A percentile compares a stretch with the other conserved stretches of the same genome.
These are phyloP conservation scores for Zoanthus solanderi DNA, from an alignment of 92 coral and sea anemone genomes.

Conservation along the genomic window DNA sequence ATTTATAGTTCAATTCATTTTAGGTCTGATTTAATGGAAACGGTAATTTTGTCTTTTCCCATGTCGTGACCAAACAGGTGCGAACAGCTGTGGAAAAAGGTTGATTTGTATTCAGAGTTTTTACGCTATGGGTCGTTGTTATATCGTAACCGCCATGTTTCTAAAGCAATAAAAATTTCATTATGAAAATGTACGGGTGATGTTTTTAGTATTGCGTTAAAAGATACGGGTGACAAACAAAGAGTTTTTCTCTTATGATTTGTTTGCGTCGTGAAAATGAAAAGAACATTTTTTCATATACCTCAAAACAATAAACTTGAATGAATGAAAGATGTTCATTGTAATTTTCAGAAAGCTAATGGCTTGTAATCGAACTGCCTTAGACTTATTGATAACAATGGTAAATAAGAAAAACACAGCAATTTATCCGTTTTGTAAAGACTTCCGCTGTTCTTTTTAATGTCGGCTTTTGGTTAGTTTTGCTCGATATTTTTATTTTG, in stretches of 20 bases:
- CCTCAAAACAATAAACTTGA: slow-evolving; percentile 18
- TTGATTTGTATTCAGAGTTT: background rate
- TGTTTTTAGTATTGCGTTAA: background rate
- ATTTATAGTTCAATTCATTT: slow-evolving; percentile 11
- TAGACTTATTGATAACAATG: slow-evolving; percentile 7
- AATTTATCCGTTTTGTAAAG: background rate
- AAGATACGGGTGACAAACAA: slow-evolving; percentile 8
- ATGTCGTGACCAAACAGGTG: slow-evolving; percentile 26
- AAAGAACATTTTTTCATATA: slow-evolving; percentile 3
- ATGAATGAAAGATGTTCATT: slow-evolving; percentile 18
- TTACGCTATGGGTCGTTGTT: background rate
- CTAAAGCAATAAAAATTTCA: slow-evolving; percentile 45
- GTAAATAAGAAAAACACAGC: slow-evolving; percentile 19
- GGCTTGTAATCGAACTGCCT: slow-evolving; percentile 22
- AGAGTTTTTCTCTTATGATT: background rate
- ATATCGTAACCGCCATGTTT: slow-evolving; percentile 8
- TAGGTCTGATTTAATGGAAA: slow-evolving; percentile 3
- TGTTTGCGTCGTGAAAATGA: background rate
- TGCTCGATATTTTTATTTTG: background rate
- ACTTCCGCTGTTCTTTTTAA: slow-evolving; percentile 6
- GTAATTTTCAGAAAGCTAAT: background rate
- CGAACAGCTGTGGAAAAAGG: background rate
- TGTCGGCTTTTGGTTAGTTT: background rate
- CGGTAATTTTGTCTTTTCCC: slow-evolving; percentile 2
- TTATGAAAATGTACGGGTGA: slow-evolving; percentile 16